Conservation (phyloP, 2,888 invertebrate genomes). For the Gasteruption jaculator region DNA sequence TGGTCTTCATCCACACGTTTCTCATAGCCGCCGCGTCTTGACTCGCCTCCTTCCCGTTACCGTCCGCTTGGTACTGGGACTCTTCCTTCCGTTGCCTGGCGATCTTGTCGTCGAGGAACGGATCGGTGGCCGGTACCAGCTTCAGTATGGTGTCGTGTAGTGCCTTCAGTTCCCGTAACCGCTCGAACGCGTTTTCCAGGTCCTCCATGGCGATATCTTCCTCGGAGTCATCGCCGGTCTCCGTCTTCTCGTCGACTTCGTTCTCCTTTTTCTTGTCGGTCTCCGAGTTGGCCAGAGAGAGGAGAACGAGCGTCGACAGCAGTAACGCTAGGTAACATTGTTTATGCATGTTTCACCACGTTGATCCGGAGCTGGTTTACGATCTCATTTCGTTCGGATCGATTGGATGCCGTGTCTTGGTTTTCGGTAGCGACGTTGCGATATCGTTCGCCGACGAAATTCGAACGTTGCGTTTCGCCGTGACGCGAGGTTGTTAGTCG, state of each 20-base stretch:
- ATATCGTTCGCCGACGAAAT: slow-evolving; percentile 1
- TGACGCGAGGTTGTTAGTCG: slow-evolving; percentile 8
- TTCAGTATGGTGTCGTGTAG: slow-evolving; percentile 36
- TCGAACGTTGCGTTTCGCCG: slow-evolving; percentile 1
- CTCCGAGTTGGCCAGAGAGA: slow-evolving; percentile 27
- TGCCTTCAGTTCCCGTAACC: slow-evolving; percentile 32
- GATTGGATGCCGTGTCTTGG: slow-evolving; percentile 11
- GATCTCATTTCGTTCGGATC: too few relatives aligned
- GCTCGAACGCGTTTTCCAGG: slow-evolving; percentile 31
- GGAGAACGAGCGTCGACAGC: slow-evolving; percentile 27
- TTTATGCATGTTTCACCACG: slow-evolving; percentile 14
- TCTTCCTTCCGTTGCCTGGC: slow-evolving; percentile 30
- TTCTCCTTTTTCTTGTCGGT: slow-evolving; percentile 25
- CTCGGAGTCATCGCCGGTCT: slow-evolving; percentile 34
- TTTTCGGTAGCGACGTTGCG: slow-evolving; percentile 4
- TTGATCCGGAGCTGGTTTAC: slow-evolving; percentile 16
- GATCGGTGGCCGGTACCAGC: slow-evolving; percentile 28
- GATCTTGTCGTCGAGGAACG: slow-evolving; percentile 30
- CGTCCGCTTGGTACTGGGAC: slow-evolving; percentile 21
- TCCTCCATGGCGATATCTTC: slow-evolving; percentile 30
- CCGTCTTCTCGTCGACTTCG: slow-evolving; percentile 23
- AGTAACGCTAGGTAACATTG: slow-evolving; percentile 20
- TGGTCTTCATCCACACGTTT: slow-evolving; percentile 32
- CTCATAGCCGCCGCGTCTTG: slow-evolving; percentile 20
- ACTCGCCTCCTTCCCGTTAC: slow-evolving; percentile 17